These are phyloP conservation scores for Gila orcuttii DNA, from an alignment of 2,113 vertebrate species.

Conservation along the genomic window DNA sequence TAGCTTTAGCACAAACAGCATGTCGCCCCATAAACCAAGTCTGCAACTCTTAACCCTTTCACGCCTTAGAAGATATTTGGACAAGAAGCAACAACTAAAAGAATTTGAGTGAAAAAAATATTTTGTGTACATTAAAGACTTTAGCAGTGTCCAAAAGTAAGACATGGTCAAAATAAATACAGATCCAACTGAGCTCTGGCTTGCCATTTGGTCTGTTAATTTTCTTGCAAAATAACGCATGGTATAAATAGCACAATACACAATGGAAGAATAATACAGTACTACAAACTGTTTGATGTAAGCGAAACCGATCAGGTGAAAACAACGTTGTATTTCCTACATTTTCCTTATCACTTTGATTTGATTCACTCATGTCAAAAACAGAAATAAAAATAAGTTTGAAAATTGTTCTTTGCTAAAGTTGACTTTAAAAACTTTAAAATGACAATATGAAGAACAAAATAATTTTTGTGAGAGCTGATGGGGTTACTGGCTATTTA, in stretches of 20 bases:
- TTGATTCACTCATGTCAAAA: background rate
- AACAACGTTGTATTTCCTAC: background rate
- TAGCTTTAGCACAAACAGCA: conserved; percentile 22
- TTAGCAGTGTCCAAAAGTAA: background rate
- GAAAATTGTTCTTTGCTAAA: background rate
- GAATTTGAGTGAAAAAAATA: background rate
- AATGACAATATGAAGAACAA: no score
- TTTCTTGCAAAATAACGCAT: background rate
- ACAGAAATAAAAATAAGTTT: background rate
- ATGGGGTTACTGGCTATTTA: no score
- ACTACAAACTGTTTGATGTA: background rate
- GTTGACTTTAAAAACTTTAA: no score
- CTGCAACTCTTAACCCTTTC: conserved; percentile 40
- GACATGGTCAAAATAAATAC: background rate
- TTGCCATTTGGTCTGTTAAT: background rate
- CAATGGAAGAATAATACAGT: background rate
- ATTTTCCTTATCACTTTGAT: background rate
- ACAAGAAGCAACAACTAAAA: background rate
- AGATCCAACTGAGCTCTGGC: background rate
- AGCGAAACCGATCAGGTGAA: background rate
- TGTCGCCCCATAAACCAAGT: conserved; percentile 19
- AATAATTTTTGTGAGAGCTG: no score
- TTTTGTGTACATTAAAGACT: background rate
- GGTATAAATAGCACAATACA: background rate
- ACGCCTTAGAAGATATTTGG: background rate